A percentile compares a stretch with the other conserved stretches of the same genome.
phyloP scores from a whole-genome alignment of 35 echinoderm and acorn worm species.

The Apostichopus californicus region DNA sequence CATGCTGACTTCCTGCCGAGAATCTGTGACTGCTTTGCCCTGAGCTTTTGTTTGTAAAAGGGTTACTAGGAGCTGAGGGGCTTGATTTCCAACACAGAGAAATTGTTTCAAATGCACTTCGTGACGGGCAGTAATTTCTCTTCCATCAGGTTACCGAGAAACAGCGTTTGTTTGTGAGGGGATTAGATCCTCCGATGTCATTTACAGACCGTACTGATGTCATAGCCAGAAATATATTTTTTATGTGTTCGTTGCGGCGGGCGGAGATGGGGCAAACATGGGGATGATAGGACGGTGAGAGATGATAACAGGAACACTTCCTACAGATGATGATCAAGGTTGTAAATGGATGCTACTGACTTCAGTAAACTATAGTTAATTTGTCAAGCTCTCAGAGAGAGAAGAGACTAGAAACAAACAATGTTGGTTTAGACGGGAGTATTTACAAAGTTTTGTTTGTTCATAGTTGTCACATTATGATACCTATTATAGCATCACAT shows the following conservation, averaged over 20 bases:
- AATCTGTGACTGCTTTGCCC: constrained; percentile 10
- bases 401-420: no score
- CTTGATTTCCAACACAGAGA: constrained; percentile 34
- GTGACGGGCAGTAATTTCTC: constrained; percentile 37
- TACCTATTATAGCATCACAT: no score
- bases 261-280: not conserved
- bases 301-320: no score
- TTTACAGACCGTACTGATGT: not conserved
- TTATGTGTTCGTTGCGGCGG: not conserved
- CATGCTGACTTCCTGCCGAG: constrained; percentile 29
- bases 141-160: not conserved
- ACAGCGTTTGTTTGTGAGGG: not conserved
- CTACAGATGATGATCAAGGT: no score
- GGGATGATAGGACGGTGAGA: not conserved
- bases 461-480: no score
- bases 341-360: no score
- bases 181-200: not conserved
- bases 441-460: no score
- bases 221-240: constrained; percentile 19
- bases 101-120: constrained; percentile 47
- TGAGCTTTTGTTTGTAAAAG: constrained; percentile 46
- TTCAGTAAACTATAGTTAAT: no score
- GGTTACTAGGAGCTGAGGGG: constrained; percentile 41
- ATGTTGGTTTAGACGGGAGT: no score
- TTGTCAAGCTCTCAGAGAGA: no score